Conservation (phyloP, 2,797 vertebrate genomes). For the Erpetoichthys calabaricus region DNA sequence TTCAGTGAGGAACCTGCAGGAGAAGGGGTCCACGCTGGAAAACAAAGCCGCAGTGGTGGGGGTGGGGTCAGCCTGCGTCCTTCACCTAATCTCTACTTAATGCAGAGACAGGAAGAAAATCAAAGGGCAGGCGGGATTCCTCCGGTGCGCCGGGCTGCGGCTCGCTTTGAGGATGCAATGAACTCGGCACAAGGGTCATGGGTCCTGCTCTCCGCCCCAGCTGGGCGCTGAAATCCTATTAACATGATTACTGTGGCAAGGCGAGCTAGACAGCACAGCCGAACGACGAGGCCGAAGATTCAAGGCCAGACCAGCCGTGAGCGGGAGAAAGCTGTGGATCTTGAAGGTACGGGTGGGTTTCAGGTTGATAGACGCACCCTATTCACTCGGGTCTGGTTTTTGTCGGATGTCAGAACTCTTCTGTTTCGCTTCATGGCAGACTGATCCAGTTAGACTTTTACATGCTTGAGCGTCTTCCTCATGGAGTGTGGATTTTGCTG, state of each 20-base stretch:
- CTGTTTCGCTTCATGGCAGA: too few relatives aligned
- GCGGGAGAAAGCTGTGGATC: too few relatives aligned
- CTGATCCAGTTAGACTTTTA: too few relatives aligned
- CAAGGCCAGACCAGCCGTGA: too few relatives aligned
- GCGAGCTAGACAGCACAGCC: too few relatives aligned
- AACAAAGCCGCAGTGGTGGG: constrained; percentile 34
- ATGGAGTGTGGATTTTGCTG: too few relatives aligned
- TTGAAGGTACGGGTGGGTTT: too few relatives aligned
- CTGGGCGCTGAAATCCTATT: background rate
- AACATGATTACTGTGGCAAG: background rate
- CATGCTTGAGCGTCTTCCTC: too few relatives aligned
- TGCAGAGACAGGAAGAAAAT: background rate
- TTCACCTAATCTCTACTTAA: background rate
- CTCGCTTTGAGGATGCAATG: background rate
- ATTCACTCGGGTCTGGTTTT: too few relatives aligned
- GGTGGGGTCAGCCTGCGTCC: constrained; percentile 22
- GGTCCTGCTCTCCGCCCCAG: background rate
- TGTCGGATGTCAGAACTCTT: too few relatives aligned
- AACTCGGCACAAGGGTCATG: background rate
- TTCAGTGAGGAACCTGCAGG: constrained; percentile 36
- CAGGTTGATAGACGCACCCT: too few relatives aligned
- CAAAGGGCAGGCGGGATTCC: background rate
- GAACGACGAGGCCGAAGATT: too few relatives aligned
- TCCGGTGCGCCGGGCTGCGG: background rate
- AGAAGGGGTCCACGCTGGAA: constrained; percentile 26